Evolutionary conservation across 2,888 invertebrate species (phyloP), one percentile per base, ranked within the genome.

Genomic region (Leptopilina syphax): DNA sequence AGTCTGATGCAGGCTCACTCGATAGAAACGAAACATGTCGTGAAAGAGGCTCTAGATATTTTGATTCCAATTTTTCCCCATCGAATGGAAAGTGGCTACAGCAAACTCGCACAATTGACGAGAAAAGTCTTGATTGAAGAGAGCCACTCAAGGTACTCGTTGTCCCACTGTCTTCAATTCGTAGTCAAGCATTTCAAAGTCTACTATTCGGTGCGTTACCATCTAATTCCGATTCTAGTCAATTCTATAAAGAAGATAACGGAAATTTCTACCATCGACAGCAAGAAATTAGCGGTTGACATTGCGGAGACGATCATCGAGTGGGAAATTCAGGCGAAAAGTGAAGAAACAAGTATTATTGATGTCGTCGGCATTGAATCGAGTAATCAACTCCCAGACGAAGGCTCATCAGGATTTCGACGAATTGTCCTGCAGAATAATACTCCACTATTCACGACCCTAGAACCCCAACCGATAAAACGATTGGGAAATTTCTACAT

Each of bases 71-170:
- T 99, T 0, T 96, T 99, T 95, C 98, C 98, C 0, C 94, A 96
- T 68, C 94, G 98, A 68, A 98, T 98, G 97, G 98, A 98, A 90
- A 98, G 98, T 91, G 98, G 98, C 0, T 96, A 98, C 92, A 97
- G 96, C 0, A 98, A 99, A 97, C 93, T 99, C 73, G 97, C 98
- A 0, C 98, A 98, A 91, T 99, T 98, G 98, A 99, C 99, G 6
- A 99, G 98, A 93, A 99, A 99, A 92, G 98, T 99, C 79, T 97
- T 99, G 68, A 97, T 98, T 0, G 99, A 99, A 91, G 99, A 99
- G 91, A 98, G 99, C 0, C 98, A 99, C 91, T 97, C 98, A 0
- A 96, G 98, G 93, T 97, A 97, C 84, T 99, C 99, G 91, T 93
- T 99, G 34, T 98, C 97, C 89, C 99, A 99, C 89, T 98, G 99